Percentiles rank a stretch among this genome's conserved stretches.
Conservation (phyloP, 2,113 vertebrate species). For the Coracopsis vasa region DNA sequence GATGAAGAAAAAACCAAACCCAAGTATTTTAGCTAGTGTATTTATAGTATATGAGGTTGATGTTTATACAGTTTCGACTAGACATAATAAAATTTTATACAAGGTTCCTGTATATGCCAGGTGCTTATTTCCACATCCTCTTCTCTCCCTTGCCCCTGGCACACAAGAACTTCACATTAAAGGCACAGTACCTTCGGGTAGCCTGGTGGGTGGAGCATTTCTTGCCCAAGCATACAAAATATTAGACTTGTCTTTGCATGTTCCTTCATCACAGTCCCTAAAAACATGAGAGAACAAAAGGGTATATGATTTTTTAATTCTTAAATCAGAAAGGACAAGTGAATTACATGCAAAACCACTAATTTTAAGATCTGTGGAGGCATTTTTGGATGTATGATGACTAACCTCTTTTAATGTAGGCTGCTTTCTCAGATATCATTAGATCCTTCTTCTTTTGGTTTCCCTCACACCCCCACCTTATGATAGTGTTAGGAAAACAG, state of each 20-base stretch:
- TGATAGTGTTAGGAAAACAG: not conserved
- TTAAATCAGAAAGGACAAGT: not conserved
- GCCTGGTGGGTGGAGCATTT: constrained; percentile 89
- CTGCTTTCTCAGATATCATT: not conserved
- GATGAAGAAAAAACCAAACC: rapidly evolving
- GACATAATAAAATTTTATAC: not conserved
- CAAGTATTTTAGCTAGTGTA: not conserved
- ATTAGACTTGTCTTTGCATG: constrained; percentile 86
- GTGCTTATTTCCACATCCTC: not conserved
- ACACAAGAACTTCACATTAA: not conserved
- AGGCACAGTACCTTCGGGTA: constrained; percentile 84
- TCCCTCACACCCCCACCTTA: not conserved
- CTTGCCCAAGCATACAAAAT: constrained; percentile 97
- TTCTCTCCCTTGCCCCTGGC: not conserved
- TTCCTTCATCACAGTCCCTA: constrained; percentile 95
- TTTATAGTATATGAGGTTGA: not conserved
- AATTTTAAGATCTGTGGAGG: not conserved
- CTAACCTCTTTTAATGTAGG: not conserved
- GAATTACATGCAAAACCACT: not conserved
- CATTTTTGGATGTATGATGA: not conserved
- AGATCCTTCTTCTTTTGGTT: not conserved
- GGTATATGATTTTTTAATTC: not conserved
- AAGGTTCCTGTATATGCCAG: not conserved
- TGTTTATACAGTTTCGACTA: not conserved
- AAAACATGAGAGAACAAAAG: not conserved